Evolutionary conservation across 2,113 vertebrate genomes (phyloP), one percentile per base, ranked within the genome.

Genomic region (Platysteira castanea): DNA sequence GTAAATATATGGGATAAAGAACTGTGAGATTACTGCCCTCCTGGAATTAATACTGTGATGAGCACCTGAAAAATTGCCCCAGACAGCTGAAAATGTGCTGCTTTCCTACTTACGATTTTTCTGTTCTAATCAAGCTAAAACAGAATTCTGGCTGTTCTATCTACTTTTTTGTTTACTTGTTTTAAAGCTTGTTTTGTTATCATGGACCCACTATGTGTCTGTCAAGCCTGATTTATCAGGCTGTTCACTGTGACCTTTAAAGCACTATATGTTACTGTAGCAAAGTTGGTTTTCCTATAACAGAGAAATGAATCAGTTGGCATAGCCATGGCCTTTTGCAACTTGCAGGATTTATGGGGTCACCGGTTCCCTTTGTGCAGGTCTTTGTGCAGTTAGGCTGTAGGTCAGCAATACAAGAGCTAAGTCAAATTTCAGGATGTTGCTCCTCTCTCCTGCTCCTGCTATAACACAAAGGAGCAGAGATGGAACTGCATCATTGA

Each of bases 151-250:
- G 10, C 37, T 81, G 15, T 88, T 91, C 59, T 73, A 69, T 30
- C 18, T 49, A 19, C 46, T 85, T 86, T 84, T 54, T 85, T 94
- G 73, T 97, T 97, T 95, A 92, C 88, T 97, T 95, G 71, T 93
- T 96, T 97, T 84, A 97, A 92, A 89, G 71, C 95, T 90, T 97
- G 75, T 96, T 98, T 97, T 97, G 90, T 96, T 96, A 92, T 96
- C 94, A 69, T 82, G 89, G 85, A 95, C 84, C 93, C 63, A 42
- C 81, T 89, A 5, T 90, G 64, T 69, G 73, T 33, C 80, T 97
- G 96, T 97, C 97, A 96, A 84, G 80, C 88, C 77, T 97, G 95
- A 97, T 98, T 98, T 97, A 96, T 96, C 96, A 96, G 80, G 94
- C 92, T 95, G 70, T 87, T 98, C 95, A 52, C 77, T 31, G 56